phyloP scores from a whole-genome alignment of 2,888 invertebrate genomes.

The Ophion slaviceki region DNA sequence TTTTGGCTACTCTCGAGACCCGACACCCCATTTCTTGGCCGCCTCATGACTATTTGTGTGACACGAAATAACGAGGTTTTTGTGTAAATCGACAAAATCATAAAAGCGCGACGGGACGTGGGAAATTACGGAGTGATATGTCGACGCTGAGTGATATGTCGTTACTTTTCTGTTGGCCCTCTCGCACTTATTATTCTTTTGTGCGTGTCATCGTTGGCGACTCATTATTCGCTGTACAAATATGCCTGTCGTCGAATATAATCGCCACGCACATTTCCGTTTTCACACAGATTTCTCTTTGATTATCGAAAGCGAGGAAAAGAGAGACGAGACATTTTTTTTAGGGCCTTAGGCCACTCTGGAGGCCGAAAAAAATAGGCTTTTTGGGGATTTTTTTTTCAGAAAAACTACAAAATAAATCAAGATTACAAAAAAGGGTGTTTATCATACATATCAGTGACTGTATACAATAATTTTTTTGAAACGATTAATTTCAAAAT shows the following conservation, averaged over 20 bases:
- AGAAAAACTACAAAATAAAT: too few relatives aligned
- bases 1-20: constrained; percentile 1
- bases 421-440: too few relatives aligned
- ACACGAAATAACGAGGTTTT: neutral
- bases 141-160: constrained; percentile 45
- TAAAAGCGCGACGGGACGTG: neutral
- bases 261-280: neutral
- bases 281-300: neutral
- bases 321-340: too few relatives aligned
- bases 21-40: neutral
- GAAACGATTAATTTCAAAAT: too few relatives aligned
- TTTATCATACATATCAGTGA: too few relatives aligned
- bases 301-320: neutral
- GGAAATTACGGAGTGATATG: constrained; percentile 55
- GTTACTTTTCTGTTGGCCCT: constrained; percentile 11
- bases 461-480: too few relatives aligned
- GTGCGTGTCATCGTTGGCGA: neutral
- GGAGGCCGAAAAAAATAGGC: too few relatives aligned
- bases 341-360: too few relatives aligned
- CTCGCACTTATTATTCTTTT: constrained; percentile 13
- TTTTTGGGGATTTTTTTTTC: too few relatives aligned
- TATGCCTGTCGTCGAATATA: neutral
- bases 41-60: neutral
- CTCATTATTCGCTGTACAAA: neutral
- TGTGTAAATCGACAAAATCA: neutral